A percentile compares a stretch with the other conserved stretches of the same genome.
phyloP scores from a whole-genome alignment of 2,797 vertebrate genomes.

The Centroberyx gerrardi region DNA sequence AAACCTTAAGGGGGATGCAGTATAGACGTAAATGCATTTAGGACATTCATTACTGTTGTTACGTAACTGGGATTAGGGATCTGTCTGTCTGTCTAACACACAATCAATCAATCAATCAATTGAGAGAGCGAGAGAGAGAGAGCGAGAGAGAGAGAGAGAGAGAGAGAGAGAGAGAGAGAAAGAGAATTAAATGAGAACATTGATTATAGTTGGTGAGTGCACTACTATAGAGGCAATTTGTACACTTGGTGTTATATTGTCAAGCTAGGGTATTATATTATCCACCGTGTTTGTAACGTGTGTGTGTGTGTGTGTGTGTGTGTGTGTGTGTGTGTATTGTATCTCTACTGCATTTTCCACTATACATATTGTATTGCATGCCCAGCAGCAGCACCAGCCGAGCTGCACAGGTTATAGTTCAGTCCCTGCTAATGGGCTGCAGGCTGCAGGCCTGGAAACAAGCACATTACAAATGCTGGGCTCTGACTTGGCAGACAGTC shows the following conservation, averaged over 20 bases:
- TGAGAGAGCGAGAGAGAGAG: neutral
- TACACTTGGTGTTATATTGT: neutral
- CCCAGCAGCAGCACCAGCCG: slow-evolving; percentile 2
- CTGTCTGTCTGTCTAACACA: neutral
- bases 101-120: neutral
- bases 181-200: no score
- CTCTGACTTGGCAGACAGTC: slow-evolving; percentile 26
- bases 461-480: slow-evolving; percentile 9
- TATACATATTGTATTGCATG: slow-evolving; percentile 22
- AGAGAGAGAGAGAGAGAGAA: no score
- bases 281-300: neutral
- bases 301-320: slow-evolving; percentile 3
- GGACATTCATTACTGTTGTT: no score
- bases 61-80: no score
- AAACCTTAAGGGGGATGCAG: neutral
- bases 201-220: no score
- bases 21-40: neutral
- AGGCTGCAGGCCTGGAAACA: slow-evolving; percentile 32
- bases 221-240: no score
- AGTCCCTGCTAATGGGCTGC: slow-evolving; percentile 14
- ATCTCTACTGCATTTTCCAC: neutral
- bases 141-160: no score
- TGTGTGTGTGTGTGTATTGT: neutral
- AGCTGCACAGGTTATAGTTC: slow-evolving; percentile 18
- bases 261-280: neutral